Evolutionary conservation across 2,888 invertebrate genomes (phyloP).

Genomic region (Lepidochitona cinerea): DNA sequence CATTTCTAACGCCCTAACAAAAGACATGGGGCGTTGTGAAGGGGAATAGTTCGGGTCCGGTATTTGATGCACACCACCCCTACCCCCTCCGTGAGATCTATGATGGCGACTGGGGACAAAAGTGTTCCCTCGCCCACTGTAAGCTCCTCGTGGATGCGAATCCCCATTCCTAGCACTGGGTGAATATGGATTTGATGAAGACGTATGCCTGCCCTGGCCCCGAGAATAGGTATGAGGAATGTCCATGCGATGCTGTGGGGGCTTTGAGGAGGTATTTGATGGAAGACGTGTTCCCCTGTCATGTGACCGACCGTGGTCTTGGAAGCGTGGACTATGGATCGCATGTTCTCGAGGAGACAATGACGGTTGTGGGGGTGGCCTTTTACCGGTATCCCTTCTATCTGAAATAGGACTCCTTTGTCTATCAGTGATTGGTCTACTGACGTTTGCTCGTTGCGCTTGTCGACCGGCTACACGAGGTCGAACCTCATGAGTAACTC

Average conservation of each 20-base stretch:
- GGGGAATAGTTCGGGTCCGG: not conserved
- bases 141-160: not conserved
- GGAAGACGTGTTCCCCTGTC: not conserved
- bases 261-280: not conserved
- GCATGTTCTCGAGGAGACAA: not conserved
- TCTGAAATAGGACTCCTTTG: not conserved
- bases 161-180: not conserved
- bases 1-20: conserved; percentile 70
- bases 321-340: not conserved
- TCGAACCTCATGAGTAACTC: not conserved
- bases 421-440: not conserved
- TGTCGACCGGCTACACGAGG: not conserved
- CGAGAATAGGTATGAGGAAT: not conserved
- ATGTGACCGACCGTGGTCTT: not conserved
- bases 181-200: not conserved
- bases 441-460: not conserved
- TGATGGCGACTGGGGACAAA: not conserved
- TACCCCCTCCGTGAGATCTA: not conserved
- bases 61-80: not conserved
- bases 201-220: not conserved
- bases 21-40: conserved; percentile 64
- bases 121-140: not conserved
- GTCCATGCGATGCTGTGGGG: not conserved
- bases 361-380: conserved; percentile 18
- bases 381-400: conserved; percentile 17